phyloP scores from a whole-genome alignment of 2,888 invertebrate genomes.

The Cecidostiba fungosa region DNA sequence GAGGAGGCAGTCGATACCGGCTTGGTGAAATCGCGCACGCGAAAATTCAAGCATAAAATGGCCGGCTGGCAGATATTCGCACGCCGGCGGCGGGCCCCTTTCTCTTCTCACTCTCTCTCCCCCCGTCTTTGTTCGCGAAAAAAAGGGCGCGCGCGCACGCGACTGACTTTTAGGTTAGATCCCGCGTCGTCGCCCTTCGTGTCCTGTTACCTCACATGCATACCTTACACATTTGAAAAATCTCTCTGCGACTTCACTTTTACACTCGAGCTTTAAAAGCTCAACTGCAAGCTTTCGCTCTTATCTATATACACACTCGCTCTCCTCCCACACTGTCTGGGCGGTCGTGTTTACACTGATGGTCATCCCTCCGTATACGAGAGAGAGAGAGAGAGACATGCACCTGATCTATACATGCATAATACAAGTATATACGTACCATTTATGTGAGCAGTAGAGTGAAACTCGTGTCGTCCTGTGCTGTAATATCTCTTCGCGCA shows the following conservation, averaged over 20 bases:
- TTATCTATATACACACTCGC: background rate
- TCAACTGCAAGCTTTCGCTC: background rate
- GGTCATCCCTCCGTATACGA: background rate
- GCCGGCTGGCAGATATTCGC: conserved; percentile 31
- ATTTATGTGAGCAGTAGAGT: background rate
- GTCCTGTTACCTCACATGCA: background rate
- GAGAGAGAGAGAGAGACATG: background rate
- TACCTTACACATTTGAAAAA: background rate
- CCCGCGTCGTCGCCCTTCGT: background rate
- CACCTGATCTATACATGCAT: background rate
- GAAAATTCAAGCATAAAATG: conserved; percentile 59
- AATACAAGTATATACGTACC: background rate
- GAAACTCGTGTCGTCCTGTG: background rate
- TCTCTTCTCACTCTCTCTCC: conserved; percentile 2
- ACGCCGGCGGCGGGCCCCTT: background rate
- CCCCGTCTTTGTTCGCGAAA: background rate
- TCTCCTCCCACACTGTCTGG: background rate
- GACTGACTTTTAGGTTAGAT: conserved; percentile 53
- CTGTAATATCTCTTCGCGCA: no score
- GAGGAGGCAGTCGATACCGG: conserved; percentile 55
- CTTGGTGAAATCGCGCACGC: conserved; percentile 51
- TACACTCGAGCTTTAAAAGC: background rate
- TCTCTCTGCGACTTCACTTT: background rate
- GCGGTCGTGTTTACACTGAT: background rate
- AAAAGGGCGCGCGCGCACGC: conserved; percentile 49